Percentiles rank a stretch among this genome's conserved stretches.
Conservation (phyloP, 2,797 vertebrate genomes). For the Xiphorhynchus erythropygius region DNA sequence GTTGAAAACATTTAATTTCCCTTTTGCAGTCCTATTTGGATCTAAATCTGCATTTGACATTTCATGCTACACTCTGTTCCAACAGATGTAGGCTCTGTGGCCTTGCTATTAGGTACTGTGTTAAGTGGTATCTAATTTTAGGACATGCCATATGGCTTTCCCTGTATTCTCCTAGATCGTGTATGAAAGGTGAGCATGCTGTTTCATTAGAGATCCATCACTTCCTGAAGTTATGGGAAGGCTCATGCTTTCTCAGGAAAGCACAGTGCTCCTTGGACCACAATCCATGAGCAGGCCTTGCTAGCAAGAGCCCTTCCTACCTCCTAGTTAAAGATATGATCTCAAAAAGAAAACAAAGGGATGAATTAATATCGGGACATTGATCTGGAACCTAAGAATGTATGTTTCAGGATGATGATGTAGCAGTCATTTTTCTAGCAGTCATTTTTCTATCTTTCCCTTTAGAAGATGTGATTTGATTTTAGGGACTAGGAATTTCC, state of each 20-base stretch:
- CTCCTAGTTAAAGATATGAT: background rate
- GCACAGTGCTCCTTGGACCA: background rate
- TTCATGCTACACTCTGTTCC: slow-evolving; percentile 36
- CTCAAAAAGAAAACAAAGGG: background rate
- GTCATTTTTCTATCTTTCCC: background rate
- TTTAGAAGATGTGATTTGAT: background rate
- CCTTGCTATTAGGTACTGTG: slow-evolving; percentile 45
- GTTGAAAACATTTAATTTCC: background rate
- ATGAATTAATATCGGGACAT: background rate
- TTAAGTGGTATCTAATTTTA: slow-evolving; percentile 56
- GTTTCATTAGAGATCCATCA: background rate
- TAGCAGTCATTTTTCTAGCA: background rate
- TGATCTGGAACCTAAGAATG: background rate
- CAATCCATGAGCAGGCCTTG: background rate
- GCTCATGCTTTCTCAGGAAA: background rate
- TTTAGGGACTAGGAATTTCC: background rate
- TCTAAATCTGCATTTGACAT: slow-evolving; percentile 61
- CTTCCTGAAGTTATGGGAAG: background rate
- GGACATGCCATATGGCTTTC: slow-evolving; percentile 52
- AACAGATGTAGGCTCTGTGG: slow-evolving; percentile 42
- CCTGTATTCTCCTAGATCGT: background rate
- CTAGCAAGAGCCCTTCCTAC: background rate
- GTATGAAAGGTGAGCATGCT: slow-evolving; percentile 28
- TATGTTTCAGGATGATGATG: background rate
- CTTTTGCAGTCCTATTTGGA: slow-evolving; percentile 4